These are phyloP conservation scores for Lepus americanus DNA, from an alignment of 2,113 vertebrate genomes.

Conservation along the genomic window DNA sequence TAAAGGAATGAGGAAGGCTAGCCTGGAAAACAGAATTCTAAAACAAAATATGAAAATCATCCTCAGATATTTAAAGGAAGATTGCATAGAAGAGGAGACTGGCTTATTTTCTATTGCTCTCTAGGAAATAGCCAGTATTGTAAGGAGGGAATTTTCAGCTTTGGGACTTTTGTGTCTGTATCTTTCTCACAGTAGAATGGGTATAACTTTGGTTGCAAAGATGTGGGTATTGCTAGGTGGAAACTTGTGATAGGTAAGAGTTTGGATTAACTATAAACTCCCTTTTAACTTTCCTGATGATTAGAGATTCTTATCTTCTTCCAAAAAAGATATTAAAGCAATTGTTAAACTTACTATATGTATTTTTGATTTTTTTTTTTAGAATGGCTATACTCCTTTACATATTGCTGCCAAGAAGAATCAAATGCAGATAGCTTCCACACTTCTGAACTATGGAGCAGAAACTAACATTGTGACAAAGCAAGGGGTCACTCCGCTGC, in stretches of 20 bases:
- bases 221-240: no score
- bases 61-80: neutral
- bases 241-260: neutral
- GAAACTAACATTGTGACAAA: conserved; percentile 96
- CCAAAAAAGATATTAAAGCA: neutral
- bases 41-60: neutral
- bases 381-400: conserved; percentile 98
- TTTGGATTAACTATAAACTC: neutral
- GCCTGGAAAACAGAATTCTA: neutral
- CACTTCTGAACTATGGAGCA: conserved; percentile 93
- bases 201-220: neutral
- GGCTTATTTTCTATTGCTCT: neutral
- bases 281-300: neutral
- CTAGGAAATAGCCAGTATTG: neutral
- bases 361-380: conserved; percentile 13
- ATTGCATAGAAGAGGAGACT: neutral
- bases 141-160: neutral
- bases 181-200: neutral
- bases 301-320: neutral
- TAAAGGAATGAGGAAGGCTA: neutral
- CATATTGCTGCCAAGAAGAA: conserved; percentile 98
- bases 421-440: conserved; percentile 97
- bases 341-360: neutral
- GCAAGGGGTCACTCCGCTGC: conserved; percentile 96
- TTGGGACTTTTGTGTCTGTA: neutral